Evolutionary conservation across 2,888 invertebrate genomes (phyloP), one percentile per base, ranked within the genome.

Genomic region (Agriopis marginaria): DNA sequence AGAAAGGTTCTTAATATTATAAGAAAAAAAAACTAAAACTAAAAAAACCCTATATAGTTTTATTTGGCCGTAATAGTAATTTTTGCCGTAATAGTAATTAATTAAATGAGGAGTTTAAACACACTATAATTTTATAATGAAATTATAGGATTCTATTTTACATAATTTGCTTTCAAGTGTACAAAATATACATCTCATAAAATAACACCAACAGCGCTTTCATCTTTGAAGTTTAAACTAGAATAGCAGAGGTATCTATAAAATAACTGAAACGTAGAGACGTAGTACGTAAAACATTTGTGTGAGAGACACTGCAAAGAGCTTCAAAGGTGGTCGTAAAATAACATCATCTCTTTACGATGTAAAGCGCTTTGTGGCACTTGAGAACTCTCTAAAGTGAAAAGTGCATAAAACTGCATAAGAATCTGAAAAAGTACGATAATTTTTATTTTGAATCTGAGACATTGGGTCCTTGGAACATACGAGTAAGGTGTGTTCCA

Each of bases 331-430:
- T 51, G 40, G 7, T 17, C 50, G 40, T 61, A 39, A 40, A 61
- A 61, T 61, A 61, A 51, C 61, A 60, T 49, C 42, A 42, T 17
- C 42, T 40, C 51, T 51, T 61, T 61, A 61, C 32, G 50, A 51
- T 40, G 42, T 42, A 40, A 60, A 60, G 47, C 40, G 59, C 61
- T 61, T 61, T 51, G 50, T 45, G 45, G 58, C 23, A 32, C 32
- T 45, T 59, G 12, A 59, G 23, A 47, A n/a, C 54, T 39, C 7
- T 11, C 7, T 39, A 44, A 56, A 56, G 56, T 44, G 56, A 56
- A 56, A 14, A 56, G 11, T 59, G 47, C 12, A 47, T 32, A 59
- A 59, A 14, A 54, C 3, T 54, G 39, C 39, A 54, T 39, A 54
- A 6, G 10, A 54, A n/a, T n/a, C 6, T 3, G 44, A 59, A 65